Base-by-base conservation (phyloP, 2,888 invertebrate genomes). In the Hetaerina titia region DNA sequence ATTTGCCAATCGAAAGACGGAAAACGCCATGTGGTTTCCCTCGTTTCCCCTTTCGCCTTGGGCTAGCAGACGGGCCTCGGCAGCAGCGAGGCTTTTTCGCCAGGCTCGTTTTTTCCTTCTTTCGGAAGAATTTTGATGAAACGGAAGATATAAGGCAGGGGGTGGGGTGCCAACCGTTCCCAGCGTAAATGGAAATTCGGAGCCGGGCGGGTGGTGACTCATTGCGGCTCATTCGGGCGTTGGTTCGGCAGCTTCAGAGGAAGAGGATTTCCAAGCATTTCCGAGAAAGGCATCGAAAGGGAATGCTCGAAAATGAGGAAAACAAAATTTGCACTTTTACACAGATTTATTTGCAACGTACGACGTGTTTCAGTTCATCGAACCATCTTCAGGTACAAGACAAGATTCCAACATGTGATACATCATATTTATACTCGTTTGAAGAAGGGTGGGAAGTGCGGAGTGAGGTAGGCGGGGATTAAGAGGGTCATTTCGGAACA, bases 81-180 rank as follows among this genome's bases (percentile, higher is more conserved):
- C 31, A 13, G 69, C 1, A 0, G n/a, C 6, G n/a, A 69, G 69
- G 69, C 69, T 8, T 69, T 69, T 13, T 11, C 31, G 81, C 4
- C 81, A 15, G 31, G 31, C 31, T 11, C 81, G n/a, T 81, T 81
- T 81, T 81, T 81, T 31, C 81, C 81, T 31, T 9, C 31, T 81
- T 81, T 31, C 81, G 81, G 31, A 81, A 31, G 81, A 81, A 81
- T 81, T 81, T 81, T 31, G 81, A 81, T 81, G 31, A 81, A 81
- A 81, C 25, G 25, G 81, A 31, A 31, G 81, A 31, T 81, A 81
- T 2, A 60, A 69, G 81, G 81, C 13, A 8, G 69, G n/a, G 81
- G 81, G 81, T 31, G 81, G 31, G 22, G 11, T 31, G 31, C 22
- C 13, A 81, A 81, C 81, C 81, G 25, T 6, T 31, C 25, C 31